phyloP scores from a whole-genome alignment of 2,888 invertebrate genomes.

The Opisthograptis luteolata region DNA sequence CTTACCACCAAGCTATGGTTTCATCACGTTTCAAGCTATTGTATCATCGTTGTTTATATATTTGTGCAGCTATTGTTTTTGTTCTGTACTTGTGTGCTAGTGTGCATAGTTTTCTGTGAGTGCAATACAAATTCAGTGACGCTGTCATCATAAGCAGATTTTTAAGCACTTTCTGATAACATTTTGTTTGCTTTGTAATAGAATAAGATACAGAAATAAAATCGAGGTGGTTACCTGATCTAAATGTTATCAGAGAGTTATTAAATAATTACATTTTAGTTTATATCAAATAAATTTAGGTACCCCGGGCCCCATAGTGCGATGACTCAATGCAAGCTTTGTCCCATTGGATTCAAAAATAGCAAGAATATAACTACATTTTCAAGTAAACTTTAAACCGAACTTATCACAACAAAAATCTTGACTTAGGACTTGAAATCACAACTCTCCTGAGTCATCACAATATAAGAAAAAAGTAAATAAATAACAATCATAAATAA shows the following conservation, averaged over 20 bases:
- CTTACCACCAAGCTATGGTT: no score
- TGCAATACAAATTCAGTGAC: conserved; percentile 7
- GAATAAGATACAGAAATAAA: not conserved
- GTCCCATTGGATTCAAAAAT: conserved; percentile 67
- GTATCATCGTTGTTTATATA: no score
- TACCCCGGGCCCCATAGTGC: conserved; percentile 77
- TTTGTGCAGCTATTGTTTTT: not conserved
- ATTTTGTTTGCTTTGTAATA: not conserved
- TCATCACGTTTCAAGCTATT: no score
- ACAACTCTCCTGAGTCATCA: conserved; percentile 80
- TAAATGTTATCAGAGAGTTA: conserved; percentile 46
- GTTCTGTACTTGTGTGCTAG: conserved; percentile 3
- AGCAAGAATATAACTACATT: conserved; percentile 25
- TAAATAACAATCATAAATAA: conserved; percentile 24
- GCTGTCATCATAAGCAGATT: conserved; percentile 2
- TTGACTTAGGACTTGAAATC: conserved; percentile 53
- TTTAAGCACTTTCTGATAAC: conserved; percentile 26
- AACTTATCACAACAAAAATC: conserved; percentile 40
- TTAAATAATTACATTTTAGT: conserved; percentile 47
- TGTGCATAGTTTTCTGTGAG: conserved; percentile 4
- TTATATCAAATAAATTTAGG: conserved; percentile 43
- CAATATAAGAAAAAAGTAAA: conserved; percentile 69
- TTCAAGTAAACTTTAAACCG: conserved; percentile 45
- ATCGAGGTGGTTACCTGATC: not conserved
- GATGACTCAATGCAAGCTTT: conserved; percentile 84